Evolutionary conservation across 1,140 invertebrate genomes (phyloP).

Genomic region (Drosophila pseudoananassae): DNA sequence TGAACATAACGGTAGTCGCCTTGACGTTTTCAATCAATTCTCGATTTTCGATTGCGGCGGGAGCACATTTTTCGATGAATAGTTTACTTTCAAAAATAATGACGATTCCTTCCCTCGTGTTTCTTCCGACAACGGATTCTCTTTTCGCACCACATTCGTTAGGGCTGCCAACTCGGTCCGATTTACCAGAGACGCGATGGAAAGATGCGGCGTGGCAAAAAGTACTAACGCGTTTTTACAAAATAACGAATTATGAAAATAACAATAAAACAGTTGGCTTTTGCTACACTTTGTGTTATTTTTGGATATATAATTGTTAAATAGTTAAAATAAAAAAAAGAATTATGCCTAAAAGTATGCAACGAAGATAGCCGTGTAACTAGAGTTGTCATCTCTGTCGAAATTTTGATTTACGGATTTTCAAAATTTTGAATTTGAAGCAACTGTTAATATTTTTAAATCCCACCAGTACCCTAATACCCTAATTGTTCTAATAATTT

Average conservation of each 20-base stretch:
- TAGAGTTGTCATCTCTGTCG: neutral
- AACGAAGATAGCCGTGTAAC: neutral
- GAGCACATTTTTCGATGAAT: conserved; percentile 46
- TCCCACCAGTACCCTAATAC: too few species aligned
- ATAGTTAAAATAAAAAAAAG: neutral
- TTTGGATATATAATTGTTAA: neutral
- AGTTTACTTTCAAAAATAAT: conserved; percentile 57
- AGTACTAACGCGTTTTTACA: neutral
- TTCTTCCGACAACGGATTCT: conserved; percentile 67
- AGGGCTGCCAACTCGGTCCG: conserved; percentile 15
- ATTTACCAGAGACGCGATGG: conserved; percentile 8
- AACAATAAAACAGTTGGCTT: neutral
- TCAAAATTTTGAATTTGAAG: neutral
- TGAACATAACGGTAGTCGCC: conserved; percentile 16
- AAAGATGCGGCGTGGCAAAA: conserved; percentile 2
- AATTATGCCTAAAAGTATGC: neutral
- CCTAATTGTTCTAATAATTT: too few species aligned
- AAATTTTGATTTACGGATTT: neutral
- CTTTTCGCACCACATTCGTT: conserved; percentile 32
- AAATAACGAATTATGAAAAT: neutral
- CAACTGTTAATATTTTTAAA: too few species aligned
- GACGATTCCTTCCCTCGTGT: conserved; percentile 78
- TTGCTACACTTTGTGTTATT: neutral
- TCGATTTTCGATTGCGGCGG: conserved; percentile 11
- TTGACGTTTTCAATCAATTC: conserved; percentile 23